These are phyloP conservation scores for Ichneumoninae sp. DNA, from an alignment of 2,888 invertebrate species.

Conservation along the genomic window DNA sequence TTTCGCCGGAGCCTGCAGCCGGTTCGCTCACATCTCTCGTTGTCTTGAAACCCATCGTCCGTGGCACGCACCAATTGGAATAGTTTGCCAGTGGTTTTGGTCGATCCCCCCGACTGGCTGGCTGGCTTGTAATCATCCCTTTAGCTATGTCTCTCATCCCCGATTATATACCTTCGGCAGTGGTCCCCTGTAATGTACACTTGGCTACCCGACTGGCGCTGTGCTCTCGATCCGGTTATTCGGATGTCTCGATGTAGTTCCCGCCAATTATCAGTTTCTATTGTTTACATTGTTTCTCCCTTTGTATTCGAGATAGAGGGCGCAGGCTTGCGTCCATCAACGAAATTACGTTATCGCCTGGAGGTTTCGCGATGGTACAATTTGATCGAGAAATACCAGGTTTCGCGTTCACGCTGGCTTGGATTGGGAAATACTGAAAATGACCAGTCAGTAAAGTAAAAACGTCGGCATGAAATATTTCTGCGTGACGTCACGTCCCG, in stretches of 20 bases:
- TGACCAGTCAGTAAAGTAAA: neutral
- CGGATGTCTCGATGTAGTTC: conserved; percentile 42
- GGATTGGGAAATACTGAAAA: neutral
- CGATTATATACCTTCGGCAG: conserved; percentile 33
- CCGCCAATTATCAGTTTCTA: conserved; percentile 24
- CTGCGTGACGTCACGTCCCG: neutral
- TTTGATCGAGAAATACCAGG: neutral
- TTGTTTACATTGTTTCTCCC: neutral
- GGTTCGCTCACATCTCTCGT: conserved; percentile 8
- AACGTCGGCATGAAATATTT: neutral
- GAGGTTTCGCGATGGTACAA: neutral
- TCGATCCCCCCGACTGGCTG: conserved; percentile 32
- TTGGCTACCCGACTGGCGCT: conserved; percentile 46
- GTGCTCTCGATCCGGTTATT: conserved; percentile 51
- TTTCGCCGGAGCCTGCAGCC: conserved; percentile 40
- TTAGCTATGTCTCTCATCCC: conserved; percentile 37
- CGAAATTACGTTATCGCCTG: neutral
- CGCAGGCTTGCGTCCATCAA: neutral
- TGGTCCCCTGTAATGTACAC: conserved; percentile 54
- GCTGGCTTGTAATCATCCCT: conserved; percentile 59
- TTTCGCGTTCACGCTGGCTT: neutral
- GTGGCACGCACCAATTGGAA: conserved; percentile 63
- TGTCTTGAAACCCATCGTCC: conserved; percentile 33
- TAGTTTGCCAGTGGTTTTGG: conserved; percentile 65
- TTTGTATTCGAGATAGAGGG: conserved; percentile 32